These are phyloP conservation scores for Pachycephala philippinensis DNA, from an alignment of 2,113 vertebrate species.

Conservation along the genomic window DNA sequence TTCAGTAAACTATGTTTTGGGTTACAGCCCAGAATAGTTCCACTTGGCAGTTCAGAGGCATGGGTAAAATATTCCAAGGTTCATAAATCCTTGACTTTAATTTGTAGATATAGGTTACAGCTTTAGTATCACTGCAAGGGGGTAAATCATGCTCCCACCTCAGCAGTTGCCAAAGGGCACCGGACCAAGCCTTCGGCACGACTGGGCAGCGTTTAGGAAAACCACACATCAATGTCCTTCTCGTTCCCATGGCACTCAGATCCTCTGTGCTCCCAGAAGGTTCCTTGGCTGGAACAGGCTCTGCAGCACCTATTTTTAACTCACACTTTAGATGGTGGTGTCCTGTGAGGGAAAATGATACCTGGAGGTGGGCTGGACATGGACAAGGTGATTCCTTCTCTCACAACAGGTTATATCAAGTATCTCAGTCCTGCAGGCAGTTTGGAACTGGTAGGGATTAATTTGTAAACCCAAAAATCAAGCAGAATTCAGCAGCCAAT, in stretches of 20 bases:
- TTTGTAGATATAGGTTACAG: slow-evolving; percentile 65
- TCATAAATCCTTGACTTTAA: slow-evolving; percentile 65
- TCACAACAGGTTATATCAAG: background rate
- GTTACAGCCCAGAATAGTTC: slow-evolving; percentile 62
- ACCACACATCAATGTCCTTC: background rate
- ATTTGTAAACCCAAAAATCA: background rate
- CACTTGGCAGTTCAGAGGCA: slow-evolving; percentile 62
- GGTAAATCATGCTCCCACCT: slow-evolving; percentile 42
- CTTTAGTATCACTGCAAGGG: slow-evolving; percentile 47
- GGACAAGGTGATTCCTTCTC: background rate
- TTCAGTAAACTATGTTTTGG: slow-evolving; percentile 67
- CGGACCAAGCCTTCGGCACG: background rate
- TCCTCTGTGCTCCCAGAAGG: background rate
- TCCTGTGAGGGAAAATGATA: background rate
- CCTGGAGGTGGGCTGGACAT: background rate
- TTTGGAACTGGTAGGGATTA: background rate
- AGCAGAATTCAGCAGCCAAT: background rate
- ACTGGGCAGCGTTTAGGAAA: background rate
- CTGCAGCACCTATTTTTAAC: background rate
- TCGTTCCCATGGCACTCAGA: background rate
- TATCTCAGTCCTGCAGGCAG: background rate
- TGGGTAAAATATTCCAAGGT: slow-evolving; percentile 64
- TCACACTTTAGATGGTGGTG: background rate
- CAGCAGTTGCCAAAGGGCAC: slow-evolving; percentile 11
- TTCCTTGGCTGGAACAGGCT: background rate